These are phyloP conservation scores for Phenacoccus solenopsis DNA, from an alignment of 1,140 invertebrate genomes.

Conservation along the genomic window DNA sequence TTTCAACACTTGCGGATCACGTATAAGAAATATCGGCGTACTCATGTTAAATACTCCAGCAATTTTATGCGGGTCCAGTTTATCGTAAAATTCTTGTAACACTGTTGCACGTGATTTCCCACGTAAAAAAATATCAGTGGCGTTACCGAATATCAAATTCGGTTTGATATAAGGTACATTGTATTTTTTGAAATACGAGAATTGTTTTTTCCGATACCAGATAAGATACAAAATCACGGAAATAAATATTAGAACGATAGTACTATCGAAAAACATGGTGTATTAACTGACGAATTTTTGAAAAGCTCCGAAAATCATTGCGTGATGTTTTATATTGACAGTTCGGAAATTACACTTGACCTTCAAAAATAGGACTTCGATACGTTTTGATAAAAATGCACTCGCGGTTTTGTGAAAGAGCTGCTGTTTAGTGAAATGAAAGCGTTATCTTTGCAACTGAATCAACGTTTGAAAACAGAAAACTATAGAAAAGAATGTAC, in stretches of 20 bases:
- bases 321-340: too few species aligned
- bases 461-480: too few species aligned
- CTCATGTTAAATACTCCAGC: constrained; percentile 19
- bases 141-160: constrained; percentile 14
- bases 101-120: background rate
- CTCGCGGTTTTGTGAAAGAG: too few species aligned
- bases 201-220: constrained; percentile 18
- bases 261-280: too few species aligned
- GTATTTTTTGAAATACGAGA: background rate
- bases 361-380: too few species aligned
- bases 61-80: background rate
- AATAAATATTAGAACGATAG: background rate
- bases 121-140: background rate
- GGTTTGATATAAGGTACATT: background rate
- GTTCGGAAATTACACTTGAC: too few species aligned
- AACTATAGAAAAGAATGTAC: too few species aligned
- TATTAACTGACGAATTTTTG: too few species aligned
- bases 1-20: background rate
- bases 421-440: too few species aligned
- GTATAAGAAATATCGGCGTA: constrained; percentile 25
- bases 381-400: too few species aligned
- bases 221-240: background rate
- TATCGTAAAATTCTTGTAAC: background rate
- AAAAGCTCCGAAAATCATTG: too few species aligned
- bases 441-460: too few species aligned